Evolutionary conservation across 2,888 invertebrate species (phyloP).

Genomic region (Toxonevra muliebris): DNA sequence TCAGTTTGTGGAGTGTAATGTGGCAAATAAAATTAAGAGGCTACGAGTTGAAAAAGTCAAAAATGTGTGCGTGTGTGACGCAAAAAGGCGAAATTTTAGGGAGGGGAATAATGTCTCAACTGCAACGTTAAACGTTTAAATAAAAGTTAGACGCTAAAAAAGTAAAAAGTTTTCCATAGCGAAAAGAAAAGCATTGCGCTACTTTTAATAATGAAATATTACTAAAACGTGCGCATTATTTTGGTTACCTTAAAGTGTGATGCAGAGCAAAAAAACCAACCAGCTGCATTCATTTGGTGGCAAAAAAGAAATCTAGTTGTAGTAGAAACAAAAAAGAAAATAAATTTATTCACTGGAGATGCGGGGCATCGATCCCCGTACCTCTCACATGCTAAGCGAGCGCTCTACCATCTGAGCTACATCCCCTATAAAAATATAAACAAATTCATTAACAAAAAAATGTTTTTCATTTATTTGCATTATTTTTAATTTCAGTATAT

Average conservation of each 20-base stretch:
- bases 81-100: slow-evolving; percentile 3
- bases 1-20: slow-evolving; percentile 51
- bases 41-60: slow-evolving; percentile 44
- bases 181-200: no score
- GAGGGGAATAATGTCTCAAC: slow-evolving; percentile 13
- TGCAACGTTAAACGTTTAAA: background rate
- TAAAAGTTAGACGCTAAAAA: slow-evolving; percentile 16
- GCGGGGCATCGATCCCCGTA: slow-evolving; percentile 63
- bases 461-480: no score
- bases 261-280: background rate
- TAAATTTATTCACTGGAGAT: slow-evolving; percentile 50
- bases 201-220: slow-evolving; percentile 56
- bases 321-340: no score
- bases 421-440: slow-evolving; percentile 48
- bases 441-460: no score
- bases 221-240: slow-evolving; percentile 49
- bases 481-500: no score
- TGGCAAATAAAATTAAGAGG: slow-evolving; percentile 50
- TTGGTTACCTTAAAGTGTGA: slow-evolving; percentile 9
- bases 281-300: background rate
- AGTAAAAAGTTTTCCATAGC: slow-evolving; percentile 1
- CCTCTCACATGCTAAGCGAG: slow-evolving; percentile 64
- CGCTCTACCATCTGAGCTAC: slow-evolving; percentile 64
- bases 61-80: background rate
- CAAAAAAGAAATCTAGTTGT: no score